Percentiles rank a stretch among this genome's conserved stretches.
These are phyloP conservation scores for Saxidomus purpurata DNA, from an alignment of 1,140 invertebrate genomes.

Conservation along the genomic window DNA sequence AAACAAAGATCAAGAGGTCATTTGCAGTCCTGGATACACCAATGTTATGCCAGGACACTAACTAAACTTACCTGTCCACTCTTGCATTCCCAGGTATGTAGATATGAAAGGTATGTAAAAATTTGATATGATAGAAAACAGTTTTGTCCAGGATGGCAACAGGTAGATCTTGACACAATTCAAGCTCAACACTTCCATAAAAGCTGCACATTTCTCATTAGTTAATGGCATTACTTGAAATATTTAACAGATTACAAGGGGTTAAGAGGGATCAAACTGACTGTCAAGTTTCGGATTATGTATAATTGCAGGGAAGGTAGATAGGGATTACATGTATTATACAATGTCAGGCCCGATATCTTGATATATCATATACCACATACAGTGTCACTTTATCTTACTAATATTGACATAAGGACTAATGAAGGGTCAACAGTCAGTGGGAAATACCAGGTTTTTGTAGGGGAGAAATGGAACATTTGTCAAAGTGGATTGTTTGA, in stretches of 20 bases:
- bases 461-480: constrained; percentile 1
- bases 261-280: constrained; percentile 13
- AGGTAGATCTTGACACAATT: neutral
- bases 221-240: constrained; percentile 18
- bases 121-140: neutral
- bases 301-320: constrained; percentile 17
- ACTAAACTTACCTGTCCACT: neutral
- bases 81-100: constrained; percentile 2
- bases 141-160: neutral
- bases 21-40: neutral
- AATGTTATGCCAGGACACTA: neutral
- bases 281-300: constrained; percentile 1
- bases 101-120: constrained; percentile 9
- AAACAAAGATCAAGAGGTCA: neutral
- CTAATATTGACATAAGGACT: constrained; percentile 25
- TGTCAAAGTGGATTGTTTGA: constrained; percentile 8
- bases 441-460: constrained; percentile 23
- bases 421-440: constrained; percentile 6
- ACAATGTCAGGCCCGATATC: neutral
- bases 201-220: neutral
- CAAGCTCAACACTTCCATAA: neutral
- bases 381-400: constrained; percentile 8
- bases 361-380: neutral
- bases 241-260: neutral
- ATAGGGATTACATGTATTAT: neutral